A percentile compares a stretch with the other conserved stretches of the same genome.
phyloP scores from a whole-genome alignment of 2,113 vertebrate genomes.

The Hylia prasina region DNA sequence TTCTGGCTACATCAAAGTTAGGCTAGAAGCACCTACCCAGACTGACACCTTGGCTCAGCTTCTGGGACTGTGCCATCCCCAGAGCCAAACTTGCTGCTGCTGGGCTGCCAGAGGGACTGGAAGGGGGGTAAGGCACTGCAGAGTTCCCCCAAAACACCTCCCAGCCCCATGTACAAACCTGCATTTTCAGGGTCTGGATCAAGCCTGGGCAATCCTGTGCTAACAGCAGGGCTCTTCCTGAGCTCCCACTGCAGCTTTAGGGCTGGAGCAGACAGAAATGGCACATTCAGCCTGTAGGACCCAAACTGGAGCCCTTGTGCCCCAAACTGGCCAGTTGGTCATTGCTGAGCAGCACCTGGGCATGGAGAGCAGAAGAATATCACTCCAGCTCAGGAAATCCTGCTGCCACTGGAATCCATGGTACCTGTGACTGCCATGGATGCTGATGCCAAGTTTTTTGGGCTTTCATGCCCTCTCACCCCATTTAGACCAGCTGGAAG shows the following conservation, averaged over 20 bases:
- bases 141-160: too few species aligned
- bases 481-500: neutral
- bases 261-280: neutral
- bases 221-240: neutral
- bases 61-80: neutral
- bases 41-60: neutral
- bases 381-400: neutral
- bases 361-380: neutral
- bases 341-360: neutral
- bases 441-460: neutral
- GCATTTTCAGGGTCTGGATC: neutral
- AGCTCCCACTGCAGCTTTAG: neutral
- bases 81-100: neutral
- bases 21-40: neutral
- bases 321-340: neutral
- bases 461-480: neutral
- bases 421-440: neutral
- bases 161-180: too few species aligned
- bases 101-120: neutral
- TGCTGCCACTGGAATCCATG: accelerated
- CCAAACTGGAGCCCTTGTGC: too few species aligned
- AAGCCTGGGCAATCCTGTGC: neutral
- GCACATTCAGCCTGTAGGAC: neutral
- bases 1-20: neutral
- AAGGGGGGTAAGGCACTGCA: neutral